Base-by-base conservation (phyloP, 2,888 invertebrate species). In the Hymenopus coronatus region DNA sequence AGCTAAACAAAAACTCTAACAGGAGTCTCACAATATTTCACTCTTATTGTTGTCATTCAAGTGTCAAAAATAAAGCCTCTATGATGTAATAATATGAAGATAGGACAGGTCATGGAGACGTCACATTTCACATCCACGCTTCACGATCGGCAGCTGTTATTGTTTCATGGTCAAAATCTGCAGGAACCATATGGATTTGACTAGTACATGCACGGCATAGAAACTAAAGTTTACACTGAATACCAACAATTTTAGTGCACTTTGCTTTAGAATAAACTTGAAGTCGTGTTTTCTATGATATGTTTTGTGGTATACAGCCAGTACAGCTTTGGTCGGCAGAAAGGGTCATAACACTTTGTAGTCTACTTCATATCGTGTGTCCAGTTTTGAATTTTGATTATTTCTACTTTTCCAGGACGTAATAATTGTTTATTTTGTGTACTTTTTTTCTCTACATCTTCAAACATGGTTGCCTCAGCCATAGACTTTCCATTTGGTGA, bases 1-100 rank as follows among this genome's bases (percentile, higher is more conserved):
- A 82, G 87, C 84, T 87, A 84, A 89, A 87, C 83, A 84, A 87
- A 28, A 87, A 82, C 33, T 54, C 87, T 87, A 87, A 28, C 40
- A 81, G 84, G 40, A 89, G 84, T 88, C 54, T 70, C 54, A 70
- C 54, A 87, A 70, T 87, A 81, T n/a, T 86, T 40, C 84, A 82
- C 88, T 89, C 70, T 88, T 82, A 81, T 46, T 84, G 28, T 84
- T 81, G 46, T 89, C 89, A 88, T 84, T 86, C 88, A 89, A 85
- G 88, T 89, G 89, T 88, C 88, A 89, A 89, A 89, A 89, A 89
- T 89, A 89, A 89, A 89, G 89, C 85, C 89, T 89, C 88, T 89
- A 89, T 89, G 30, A 89, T 28, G 89, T 88, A 84, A 85, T 88
- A 84, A 89, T 84, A 88, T 81, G 85, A 88, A 85, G 84, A 88